Evolutionary conservation across 2,797 vertebrate species (phyloP).

Genomic region (Myripristis murdjan): DNA sequence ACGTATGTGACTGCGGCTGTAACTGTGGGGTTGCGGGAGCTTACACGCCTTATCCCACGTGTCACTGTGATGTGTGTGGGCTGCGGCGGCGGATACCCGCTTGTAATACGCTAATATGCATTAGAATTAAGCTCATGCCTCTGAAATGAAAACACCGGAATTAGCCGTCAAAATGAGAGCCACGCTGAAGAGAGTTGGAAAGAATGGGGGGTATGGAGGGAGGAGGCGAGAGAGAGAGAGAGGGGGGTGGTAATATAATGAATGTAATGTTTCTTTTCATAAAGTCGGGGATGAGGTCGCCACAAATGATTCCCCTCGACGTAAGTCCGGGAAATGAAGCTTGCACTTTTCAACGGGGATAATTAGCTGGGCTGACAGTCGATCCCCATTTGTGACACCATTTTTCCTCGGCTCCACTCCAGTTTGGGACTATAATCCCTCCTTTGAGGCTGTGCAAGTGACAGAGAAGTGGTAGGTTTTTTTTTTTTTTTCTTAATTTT

Average conservation of each 20-base stretch:
- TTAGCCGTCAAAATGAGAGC: slow-evolving; percentile 81
- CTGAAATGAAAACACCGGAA: slow-evolving; percentile 79
- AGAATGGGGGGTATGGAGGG: slow-evolving; percentile 30
- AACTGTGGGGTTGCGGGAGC: slow-evolving; percentile 51
- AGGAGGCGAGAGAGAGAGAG: not conserved
- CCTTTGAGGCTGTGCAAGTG: slow-evolving; percentile 76
- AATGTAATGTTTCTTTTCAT: slow-evolving; percentile 84
- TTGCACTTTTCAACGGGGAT: slow-evolving; percentile 82
- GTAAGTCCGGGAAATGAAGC: slow-evolving; percentile 79
- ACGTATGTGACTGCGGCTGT: slow-evolving; percentile 17
- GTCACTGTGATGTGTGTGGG: slow-evolving; percentile 62
- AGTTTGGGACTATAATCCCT: slow-evolving; percentile 77
- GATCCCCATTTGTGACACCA: slow-evolving; percentile 74
- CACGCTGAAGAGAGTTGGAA: slow-evolving; percentile 47
- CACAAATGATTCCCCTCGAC: slow-evolving; percentile 83
- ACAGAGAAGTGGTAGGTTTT: slow-evolving; percentile 49
- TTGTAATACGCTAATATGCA: slow-evolving; percentile 78
- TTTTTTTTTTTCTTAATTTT: too few species aligned
- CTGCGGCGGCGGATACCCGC: slow-evolving; percentile 31
- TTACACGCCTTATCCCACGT: slow-evolving; percentile 67
- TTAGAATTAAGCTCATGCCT: slow-evolving; percentile 75
- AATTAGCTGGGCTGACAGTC: slow-evolving; percentile 86
- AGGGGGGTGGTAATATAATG: slow-evolving; percentile 53
- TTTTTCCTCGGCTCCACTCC: slow-evolving; percentile 30
- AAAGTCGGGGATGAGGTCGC: slow-evolving; percentile 79